phyloP scores from a whole-genome alignment of 2,797 vertebrate genomes.

The Gadopsis bispinosus region DNA sequence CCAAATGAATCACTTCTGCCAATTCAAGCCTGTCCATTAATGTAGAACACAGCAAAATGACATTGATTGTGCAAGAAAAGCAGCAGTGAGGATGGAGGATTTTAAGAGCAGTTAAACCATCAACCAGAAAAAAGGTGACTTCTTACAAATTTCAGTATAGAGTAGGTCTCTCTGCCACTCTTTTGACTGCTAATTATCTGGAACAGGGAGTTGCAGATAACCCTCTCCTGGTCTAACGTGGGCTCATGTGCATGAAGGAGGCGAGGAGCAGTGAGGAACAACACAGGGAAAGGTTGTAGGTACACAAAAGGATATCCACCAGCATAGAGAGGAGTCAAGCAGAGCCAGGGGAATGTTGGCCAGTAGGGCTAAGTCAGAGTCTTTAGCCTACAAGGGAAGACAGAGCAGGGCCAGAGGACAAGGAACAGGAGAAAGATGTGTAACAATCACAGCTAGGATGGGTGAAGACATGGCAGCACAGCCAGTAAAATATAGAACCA shows the following conservation, averaged over 20 bases:
- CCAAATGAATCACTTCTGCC: slow-evolving; percentile 17
- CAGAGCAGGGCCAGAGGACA: slow-evolving; percentile 51
- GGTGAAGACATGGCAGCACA: slow-evolving; percentile 36
- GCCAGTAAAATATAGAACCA: slow-evolving; percentile 42
- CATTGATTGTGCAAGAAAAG: slow-evolving; percentile 25
- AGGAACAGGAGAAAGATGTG: slow-evolving; percentile 39
- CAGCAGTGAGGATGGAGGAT: slow-evolving; percentile 16
- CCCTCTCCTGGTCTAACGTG: slow-evolving; percentile 24
- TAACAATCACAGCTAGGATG: slow-evolving; percentile 33
- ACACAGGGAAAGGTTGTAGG: slow-evolving; percentile 58
- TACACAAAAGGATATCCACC: slow-evolving; percentile 93
- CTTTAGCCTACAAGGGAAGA: slow-evolving; percentile 84
- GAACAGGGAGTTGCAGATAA: slow-evolving; percentile 5
- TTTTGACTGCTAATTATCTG: slow-evolving; percentile 3
- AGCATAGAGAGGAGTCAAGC: slow-evolving; percentile 92
- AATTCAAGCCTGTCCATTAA: background rate
- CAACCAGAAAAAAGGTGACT: slow-evolving; percentile 6
- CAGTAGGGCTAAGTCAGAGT: slow-evolving; percentile 91
- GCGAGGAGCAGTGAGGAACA: slow-evolving; percentile 48
- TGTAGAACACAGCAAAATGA: slow-evolving; percentile 6
- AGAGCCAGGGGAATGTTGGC: slow-evolving; percentile 92
- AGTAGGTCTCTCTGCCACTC: background rate
- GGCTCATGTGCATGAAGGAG: slow-evolving; percentile 32
- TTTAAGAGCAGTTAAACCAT: slow-evolving; percentile 34
- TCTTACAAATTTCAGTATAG: background rate